Base-by-base conservation (phyloP, 2,888 invertebrate species). In the Dryobota labecula region DNA sequence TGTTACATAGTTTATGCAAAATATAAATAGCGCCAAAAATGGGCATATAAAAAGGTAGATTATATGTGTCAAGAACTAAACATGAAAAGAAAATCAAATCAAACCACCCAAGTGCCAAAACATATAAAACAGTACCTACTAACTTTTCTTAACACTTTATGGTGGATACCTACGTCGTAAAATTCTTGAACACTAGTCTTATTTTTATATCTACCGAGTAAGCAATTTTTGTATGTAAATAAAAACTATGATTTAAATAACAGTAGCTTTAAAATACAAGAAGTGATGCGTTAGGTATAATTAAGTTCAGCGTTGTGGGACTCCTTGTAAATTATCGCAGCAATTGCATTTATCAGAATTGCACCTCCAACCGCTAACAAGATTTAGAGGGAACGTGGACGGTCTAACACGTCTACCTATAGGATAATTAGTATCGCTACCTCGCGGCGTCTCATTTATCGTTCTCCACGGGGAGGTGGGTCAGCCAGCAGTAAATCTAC, bases 351-450 rank as follows among this genome's bases (percentile, higher is more conserved):
- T 91, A 92, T 92, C 91, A 91, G 90, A 91, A 90, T 89, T 91
- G 92, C 92, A 91, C 91, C 90, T 89, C 90, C 87, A 82, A 91
- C 91, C 92, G 89, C 92, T 92, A 93, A 93, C 92, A 93, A 93
- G 93, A 94, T 93, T 93, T 92, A 94, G 91, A 89, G 90, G 86
- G 87, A 90, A 90, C 90, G 89, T 89, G 89, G 90, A 87, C 90
- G 88, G 86, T 89, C 89, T 91, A 91, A 92, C 92, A 91, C 89
- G 90, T 91, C 92, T 93, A 92, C 90, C 91, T 93, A 93, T 95
- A 93, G 92, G 92, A 94, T 95, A 95, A 95, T 95, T 95, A 94
- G 95, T 95, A 95, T 94, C 94, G 94, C 94, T 94, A 93, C 93
- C 93, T 93, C 91, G 94, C 91, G 93, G 92, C 94, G 92, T 94